Conservation (phyloP, 2,888 invertebrate species). For the Lepidonotus clava region DNA sequence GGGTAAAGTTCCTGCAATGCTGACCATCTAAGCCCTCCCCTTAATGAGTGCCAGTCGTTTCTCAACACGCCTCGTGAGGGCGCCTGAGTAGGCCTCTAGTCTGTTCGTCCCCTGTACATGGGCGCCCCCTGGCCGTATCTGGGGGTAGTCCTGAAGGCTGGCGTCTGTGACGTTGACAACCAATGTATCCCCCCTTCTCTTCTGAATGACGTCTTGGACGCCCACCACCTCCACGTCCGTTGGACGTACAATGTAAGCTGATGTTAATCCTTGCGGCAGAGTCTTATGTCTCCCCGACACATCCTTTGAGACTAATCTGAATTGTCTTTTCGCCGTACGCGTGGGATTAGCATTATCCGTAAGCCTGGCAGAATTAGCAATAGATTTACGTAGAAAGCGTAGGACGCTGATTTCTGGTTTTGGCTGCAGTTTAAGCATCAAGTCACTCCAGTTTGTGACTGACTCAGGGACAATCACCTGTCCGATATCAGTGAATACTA, state of each 20-base stretch:
- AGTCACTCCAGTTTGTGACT: neutral
- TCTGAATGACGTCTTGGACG: neutral
- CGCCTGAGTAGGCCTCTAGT: neutral
- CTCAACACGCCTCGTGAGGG: neutral
- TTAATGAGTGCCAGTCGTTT: neutral
- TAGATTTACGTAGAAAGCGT: no score
- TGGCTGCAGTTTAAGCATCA: neutral
- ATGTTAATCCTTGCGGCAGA: neutral
- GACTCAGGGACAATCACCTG: slow-evolving; percentile 2
- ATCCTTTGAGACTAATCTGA: no score
- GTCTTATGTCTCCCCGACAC: no score
- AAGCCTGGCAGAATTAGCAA: no score
- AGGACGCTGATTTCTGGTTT: neutral
- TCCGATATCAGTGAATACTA: neutral
- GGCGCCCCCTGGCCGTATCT: neutral
- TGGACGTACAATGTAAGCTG: neutral
- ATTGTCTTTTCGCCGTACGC: no score
- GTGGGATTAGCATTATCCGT: no score
- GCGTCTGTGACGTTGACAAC: neutral
- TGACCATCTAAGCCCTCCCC: neutral
- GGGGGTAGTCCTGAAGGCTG: neutral
- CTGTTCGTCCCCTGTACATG: neutral
- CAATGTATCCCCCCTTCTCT: neutral
- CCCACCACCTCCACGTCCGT: neutral
- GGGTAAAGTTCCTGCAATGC: no score